phyloP scores from a whole-genome alignment of 2,888 invertebrate species.

The Digitonthophagus gazella region DNA sequence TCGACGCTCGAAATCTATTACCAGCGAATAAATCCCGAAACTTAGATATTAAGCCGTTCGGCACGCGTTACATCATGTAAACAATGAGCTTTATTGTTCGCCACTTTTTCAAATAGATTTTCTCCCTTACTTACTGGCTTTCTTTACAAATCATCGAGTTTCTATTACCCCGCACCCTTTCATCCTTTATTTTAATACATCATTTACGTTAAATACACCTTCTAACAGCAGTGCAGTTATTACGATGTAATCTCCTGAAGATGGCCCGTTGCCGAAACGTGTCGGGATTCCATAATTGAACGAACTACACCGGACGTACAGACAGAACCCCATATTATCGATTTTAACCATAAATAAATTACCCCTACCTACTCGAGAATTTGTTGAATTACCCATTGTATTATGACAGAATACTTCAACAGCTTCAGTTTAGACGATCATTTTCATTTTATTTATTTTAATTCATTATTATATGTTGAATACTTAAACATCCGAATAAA shows the following conservation, averaged over 20 bases:
- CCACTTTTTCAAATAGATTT: not conserved
- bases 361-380: not conserved
- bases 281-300: not conserved
- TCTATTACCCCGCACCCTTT: too few species aligned
- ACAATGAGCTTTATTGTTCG: not conserved
- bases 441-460: not conserved
- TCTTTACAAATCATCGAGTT: too few species aligned
- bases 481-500: too few species aligned
- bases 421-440: not conserved
- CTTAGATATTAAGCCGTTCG: slow-evolving; percentile 10
- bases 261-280: not conserved
- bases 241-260: not conserved
- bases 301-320: not conserved
- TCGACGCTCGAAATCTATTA: slow-evolving; percentile 9
- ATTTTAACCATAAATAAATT: not conserved
- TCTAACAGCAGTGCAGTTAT: not conserved
- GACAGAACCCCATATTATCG: not conserved
- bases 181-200: not conserved
- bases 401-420: not conserved
- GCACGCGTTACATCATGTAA: slow-evolving; percentile 2
- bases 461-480: too few species aligned
- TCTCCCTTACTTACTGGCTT: too few species aligned
- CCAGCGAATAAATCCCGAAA: slow-evolving; percentile 11
- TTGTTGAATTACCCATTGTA: not conserved
- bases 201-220: not conserved